Evolutionary conservation across 2,113 vertebrate species (phyloP).

Genomic region (Boleophthalmus pectinirostris): DNA sequence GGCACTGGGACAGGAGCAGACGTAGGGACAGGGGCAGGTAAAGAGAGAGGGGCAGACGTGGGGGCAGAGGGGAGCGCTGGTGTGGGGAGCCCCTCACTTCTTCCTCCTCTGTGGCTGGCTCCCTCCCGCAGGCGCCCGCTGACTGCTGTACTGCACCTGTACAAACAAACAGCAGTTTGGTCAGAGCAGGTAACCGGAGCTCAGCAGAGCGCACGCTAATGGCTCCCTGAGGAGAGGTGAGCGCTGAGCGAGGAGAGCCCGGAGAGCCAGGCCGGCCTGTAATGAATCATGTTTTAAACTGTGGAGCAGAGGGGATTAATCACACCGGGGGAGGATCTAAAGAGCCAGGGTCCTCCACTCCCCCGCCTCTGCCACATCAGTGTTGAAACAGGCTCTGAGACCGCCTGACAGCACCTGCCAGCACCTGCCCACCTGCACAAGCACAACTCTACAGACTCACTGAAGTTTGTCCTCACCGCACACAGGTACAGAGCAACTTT

Average conservation of each 20-base stretch:
- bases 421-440: conserved; percentile 55
- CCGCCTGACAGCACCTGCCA: conserved; percentile 32
- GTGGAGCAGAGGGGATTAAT: conserved; percentile 96
- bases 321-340: conserved; percentile 91
- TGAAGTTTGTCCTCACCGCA: conserved; percentile 53
- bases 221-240: conserved; percentile 92
- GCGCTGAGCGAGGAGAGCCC: conserved; percentile 80
- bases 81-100: conserved; percentile 61
- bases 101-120: conserved; percentile 84
- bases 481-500: conserved; percentile 18
- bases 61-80: background rate
- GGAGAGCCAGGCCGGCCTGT: conserved; percentile 89
- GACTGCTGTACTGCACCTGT: conserved; percentile 93
- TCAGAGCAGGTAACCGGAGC: conserved; percentile 90
- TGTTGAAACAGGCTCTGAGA: conserved; percentile 87
- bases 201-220: conserved; percentile 84
- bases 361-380: conserved; percentile 78
- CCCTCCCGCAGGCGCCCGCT: conserved; percentile 82
- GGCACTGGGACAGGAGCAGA: background rate
- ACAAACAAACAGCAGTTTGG: conserved; percentile 91
- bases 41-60: background rate
- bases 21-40: background rate
- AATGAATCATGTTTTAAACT: conserved; percentile 99
- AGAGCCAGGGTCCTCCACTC: conserved; percentile 87
- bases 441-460: conserved; percentile 55